phyloP scores from a whole-genome alignment of 2,113 vertebrate species.

The Lathamus discolor region DNA sequence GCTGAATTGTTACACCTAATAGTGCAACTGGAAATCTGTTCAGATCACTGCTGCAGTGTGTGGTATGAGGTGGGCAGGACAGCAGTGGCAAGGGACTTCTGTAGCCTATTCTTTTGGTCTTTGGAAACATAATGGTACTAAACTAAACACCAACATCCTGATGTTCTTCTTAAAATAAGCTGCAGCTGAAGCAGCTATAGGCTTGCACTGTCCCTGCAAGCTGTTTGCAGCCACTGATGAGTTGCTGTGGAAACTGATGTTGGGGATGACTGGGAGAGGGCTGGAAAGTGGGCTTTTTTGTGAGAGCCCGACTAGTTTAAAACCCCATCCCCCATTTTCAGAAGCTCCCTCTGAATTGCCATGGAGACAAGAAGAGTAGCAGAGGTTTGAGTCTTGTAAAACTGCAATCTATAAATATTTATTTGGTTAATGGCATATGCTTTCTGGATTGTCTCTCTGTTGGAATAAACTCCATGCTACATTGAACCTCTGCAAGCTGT shows the following conservation, averaged over 20 bases:
- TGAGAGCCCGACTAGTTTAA: background rate
- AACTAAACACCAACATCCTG: background rate
- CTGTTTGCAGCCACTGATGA: background rate
- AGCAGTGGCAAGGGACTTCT: background rate
- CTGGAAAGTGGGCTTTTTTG: background rate
- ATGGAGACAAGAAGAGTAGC: slow-evolving; percentile 29
- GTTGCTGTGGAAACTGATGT: slow-evolving; percentile 42
- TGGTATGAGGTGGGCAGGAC: background rate
- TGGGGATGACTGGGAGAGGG: background rate
- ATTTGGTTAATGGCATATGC: background rate
- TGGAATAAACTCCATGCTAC: background rate
- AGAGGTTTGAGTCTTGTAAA: slow-evolving; percentile 33
- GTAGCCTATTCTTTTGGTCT: background rate
- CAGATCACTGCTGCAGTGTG: background rate
- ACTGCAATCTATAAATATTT: background rate
- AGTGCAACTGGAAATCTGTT: background rate
- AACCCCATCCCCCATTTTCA: background rate
- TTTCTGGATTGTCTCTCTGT: background rate
- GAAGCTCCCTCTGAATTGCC: slow-evolving; percentile 29
- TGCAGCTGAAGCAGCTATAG: background rate
- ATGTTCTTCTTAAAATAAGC: background rate
- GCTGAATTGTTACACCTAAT: background rate
- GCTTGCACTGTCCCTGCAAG: background rate
- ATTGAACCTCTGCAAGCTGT: background rate
- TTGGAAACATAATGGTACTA: background rate